A percentile compares a stretch with the other conserved stretches of the same genome.
Conservation (phyloP, 2,797 vertebrate species). For the Numenius phaeopus region DNA sequence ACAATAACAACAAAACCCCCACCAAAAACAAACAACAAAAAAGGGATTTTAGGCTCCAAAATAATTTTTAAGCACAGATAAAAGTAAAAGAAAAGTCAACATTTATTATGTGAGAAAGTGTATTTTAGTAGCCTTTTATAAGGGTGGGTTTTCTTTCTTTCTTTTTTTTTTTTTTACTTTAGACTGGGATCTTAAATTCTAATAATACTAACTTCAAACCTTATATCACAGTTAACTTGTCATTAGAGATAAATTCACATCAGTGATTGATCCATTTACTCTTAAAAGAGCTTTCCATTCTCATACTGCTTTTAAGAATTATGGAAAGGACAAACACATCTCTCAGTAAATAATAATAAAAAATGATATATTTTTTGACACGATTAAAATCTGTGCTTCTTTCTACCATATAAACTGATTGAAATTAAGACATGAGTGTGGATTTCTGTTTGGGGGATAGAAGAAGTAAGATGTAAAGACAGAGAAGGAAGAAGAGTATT, state of each 20-base stretch:
- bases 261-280: background rate
- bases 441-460: background rate
- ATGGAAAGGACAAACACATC: background rate
- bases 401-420: background rate
- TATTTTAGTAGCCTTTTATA: background rate
- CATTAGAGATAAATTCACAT: background rate
- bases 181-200: background rate
- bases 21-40: background rate
- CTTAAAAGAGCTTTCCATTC: background rate
- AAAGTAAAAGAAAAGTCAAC: background rate
- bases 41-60: background rate
- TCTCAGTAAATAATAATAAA: background rate
- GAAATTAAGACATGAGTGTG: background rate
- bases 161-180: background rate
- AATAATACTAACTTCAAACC: background rate
- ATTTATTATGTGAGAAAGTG: background rate
- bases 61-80: background rate
- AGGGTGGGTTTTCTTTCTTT: rapidly evolving
- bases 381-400: background rate
- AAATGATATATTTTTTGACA: rapidly evolving
- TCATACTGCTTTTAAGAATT: background rate
- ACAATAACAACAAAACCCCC: background rate
- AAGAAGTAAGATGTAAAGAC: background rate
- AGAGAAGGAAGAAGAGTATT: background rate
- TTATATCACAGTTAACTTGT: background rate